These are phyloP conservation scores for Leucoma salicis DNA, from an alignment of 2,888 invertebrate genomes.

Conservation along the genomic window DNA sequence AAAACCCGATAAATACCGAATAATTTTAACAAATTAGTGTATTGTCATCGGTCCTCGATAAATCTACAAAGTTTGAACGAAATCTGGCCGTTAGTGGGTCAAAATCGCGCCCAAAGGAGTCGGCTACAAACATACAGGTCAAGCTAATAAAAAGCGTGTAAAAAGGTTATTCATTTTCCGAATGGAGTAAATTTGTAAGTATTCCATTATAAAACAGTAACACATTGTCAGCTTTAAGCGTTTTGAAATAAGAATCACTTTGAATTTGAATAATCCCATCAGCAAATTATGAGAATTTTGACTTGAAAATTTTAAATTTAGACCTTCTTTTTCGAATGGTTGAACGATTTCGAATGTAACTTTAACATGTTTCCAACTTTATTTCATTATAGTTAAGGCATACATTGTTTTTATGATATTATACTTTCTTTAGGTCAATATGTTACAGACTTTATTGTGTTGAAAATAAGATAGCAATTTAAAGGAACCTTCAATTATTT, in stretches of 20 bases:
- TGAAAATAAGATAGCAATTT: background rate
- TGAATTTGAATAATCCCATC: background rate
- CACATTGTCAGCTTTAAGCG: too few species aligned
- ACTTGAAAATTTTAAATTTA: constrained; percentile 35
- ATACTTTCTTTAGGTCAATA: background rate
- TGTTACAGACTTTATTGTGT: background rate
- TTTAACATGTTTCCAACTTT: background rate
- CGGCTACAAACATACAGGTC: too few species aligned
- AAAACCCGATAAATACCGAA: too few species aligned
- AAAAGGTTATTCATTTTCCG: too few species aligned
- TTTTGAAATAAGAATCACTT: background rate
- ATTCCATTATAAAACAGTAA: too few species aligned
- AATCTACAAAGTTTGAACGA: too few species aligned
- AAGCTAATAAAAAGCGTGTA: too few species aligned
- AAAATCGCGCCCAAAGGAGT: too few species aligned
- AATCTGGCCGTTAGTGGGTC: too few species aligned
- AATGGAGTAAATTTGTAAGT: too few species aligned
- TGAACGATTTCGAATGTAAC: background rate
- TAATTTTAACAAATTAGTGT: too few species aligned
- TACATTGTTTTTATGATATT: background rate
- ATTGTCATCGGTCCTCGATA: too few species aligned
- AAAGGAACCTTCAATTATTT: background rate
- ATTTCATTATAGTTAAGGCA: background rate
- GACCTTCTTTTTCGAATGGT: constrained; percentile 25
- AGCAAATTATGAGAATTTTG: constrained; percentile 23